phyloP scores from a whole-genome alignment of 2,888 invertebrate species.

The Drosophila quinaria region DNA sequence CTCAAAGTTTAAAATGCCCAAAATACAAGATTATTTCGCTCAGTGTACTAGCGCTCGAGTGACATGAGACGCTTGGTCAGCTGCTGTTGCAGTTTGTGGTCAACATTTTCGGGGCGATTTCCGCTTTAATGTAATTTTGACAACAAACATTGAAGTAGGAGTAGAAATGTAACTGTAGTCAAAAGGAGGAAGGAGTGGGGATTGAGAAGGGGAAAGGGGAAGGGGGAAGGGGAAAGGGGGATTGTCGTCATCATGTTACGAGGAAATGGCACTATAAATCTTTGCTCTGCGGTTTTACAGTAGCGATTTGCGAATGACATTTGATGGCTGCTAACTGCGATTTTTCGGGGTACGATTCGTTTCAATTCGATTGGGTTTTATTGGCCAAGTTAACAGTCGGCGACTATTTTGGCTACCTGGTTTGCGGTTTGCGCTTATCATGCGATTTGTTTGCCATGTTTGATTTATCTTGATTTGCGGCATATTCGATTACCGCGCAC shows the following conservation, averaged over 20 bases:
- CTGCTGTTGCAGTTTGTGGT: slow-evolving; percentile 44
- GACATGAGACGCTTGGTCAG: slow-evolving; percentile 23
- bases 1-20: background rate
- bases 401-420: slow-evolving; percentile 25
- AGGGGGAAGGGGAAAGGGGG: background rate
- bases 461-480: slow-evolving; percentile 73
- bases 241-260: slow-evolving; percentile 45
- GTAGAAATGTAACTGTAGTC: background rate
- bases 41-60: background rate
- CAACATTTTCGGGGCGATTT: slow-evolving; percentile 60
- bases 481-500: slow-evolving; percentile 52
- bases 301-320: slow-evolving; percentile 65
- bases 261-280: slow-evolving; percentile 75
- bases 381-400: slow-evolving; percentile 8
- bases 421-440: slow-evolving; percentile 51
- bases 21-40: background rate
- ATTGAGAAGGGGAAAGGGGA: too few relatives aligned
- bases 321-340: slow-evolving; percentile 52
- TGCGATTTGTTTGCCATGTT: slow-evolving; percentile 75
- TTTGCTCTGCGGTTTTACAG: slow-evolving; percentile 63
- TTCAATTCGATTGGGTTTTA: slow-evolving; percentile 46
- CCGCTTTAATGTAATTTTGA: slow-evolving; percentile 79
- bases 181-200: background rate
- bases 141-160: slow-evolving; percentile 53
- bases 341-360: slow-evolving; percentile 16